These are phyloP conservation scores for Carassius carassius DNA, from an alignment of 2,113 vertebrate species.

Conservation along the genomic window DNA sequence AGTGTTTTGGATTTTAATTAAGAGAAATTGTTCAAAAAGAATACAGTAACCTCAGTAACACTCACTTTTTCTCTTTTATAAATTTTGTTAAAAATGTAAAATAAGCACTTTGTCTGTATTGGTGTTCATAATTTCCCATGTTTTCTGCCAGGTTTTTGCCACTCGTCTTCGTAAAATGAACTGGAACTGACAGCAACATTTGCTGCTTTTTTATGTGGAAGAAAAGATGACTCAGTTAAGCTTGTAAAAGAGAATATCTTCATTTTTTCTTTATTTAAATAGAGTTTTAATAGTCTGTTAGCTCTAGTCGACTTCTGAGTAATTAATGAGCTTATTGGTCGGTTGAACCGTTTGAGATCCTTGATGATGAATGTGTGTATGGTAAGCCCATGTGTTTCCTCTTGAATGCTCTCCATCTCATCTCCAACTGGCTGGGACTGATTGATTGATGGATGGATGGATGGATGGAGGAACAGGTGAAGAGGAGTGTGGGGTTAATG, in stretches of 20 bases:
- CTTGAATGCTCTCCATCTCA: slow-evolving; percentile 60
- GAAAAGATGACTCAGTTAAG: slow-evolving; percentile 48
- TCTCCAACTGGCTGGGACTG: slow-evolving; percentile 5
- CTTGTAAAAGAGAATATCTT: slow-evolving; percentile 55
- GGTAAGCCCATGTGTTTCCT: slow-evolving; percentile 57
- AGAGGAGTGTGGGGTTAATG: slow-evolving; percentile 24
- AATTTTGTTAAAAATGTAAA: background rate
- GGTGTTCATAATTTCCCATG: background rate
- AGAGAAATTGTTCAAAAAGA: background rate
- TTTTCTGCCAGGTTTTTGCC: background rate
- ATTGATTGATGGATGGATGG: slow-evolving; percentile 41
- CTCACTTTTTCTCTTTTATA: background rate
- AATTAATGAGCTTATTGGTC: slow-evolving; percentile 69
- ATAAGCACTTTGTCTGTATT: background rate
- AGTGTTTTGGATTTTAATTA: background rate
- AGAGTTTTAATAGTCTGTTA: slow-evolving; percentile 66
- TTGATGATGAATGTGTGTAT: slow-evolving; percentile 74
- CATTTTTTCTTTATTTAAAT: slow-evolving; percentile 54
- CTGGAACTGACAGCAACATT: slow-evolving; percentile 3
- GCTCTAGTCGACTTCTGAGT: slow-evolving; percentile 66
- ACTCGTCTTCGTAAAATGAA: slow-evolving; percentile 38
- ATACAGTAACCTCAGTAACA: background rate
- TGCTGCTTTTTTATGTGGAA: slow-evolving; percentile 32
- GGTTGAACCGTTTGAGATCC: slow-evolving; percentile 60
- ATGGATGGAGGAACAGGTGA: slow-evolving; percentile 45